Percentiles rank a stretch among this genome's conserved stretches.
Evolutionary conservation across 2,888 invertebrate genomes (phyloP).

Genomic region (Lissocephala sabroskyi): DNA sequence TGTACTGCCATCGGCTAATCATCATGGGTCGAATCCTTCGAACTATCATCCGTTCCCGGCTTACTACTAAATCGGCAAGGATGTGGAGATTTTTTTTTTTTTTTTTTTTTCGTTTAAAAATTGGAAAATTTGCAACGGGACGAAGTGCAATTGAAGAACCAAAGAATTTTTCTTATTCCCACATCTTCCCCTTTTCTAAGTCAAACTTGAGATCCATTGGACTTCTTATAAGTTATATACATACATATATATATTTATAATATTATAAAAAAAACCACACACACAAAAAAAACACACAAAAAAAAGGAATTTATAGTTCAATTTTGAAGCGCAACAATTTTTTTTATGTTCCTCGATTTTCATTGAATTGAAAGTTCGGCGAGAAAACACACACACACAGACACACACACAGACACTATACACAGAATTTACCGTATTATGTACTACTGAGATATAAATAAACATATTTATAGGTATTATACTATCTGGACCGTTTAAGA

Average conservation of each 20-base stretch:
- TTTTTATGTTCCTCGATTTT: constrained; percentile 33
- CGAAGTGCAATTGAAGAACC: constrained; percentile 28
- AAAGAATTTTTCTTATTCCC: not conserved
- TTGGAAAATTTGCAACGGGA: constrained; percentile 15
- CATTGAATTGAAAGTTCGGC: not conserved
- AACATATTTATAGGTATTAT: too few relatives aligned
- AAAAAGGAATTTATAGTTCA: constrained; percentile 34
- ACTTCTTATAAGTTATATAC: too few relatives aligned
- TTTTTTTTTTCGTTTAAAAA: too few relatives aligned
- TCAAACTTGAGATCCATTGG: too few relatives aligned
- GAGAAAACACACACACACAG: constrained; percentile 1
- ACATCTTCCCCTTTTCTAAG: not conserved
- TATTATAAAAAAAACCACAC: too few relatives aligned
- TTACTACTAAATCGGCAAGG: constrained; percentile 60
- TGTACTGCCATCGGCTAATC: constrained; percentile 70
- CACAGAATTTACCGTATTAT: constrained; percentile 2
- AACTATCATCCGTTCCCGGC: constrained; percentile 73
- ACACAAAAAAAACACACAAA: too few relatives aligned
- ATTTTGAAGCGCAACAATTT: constrained; percentile 28
- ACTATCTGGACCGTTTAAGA: too few relatives aligned
- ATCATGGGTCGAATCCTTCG: constrained; percentile 72
- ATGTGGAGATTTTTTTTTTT: not conserved
- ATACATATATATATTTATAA: too few relatives aligned
- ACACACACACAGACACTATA: constrained; percentile 1
- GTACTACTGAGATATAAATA: constrained; percentile 1